These are phyloP conservation scores for Azemiops feae DNA, from an alignment of 2,113 vertebrate genomes.

Conservation along the genomic window DNA sequence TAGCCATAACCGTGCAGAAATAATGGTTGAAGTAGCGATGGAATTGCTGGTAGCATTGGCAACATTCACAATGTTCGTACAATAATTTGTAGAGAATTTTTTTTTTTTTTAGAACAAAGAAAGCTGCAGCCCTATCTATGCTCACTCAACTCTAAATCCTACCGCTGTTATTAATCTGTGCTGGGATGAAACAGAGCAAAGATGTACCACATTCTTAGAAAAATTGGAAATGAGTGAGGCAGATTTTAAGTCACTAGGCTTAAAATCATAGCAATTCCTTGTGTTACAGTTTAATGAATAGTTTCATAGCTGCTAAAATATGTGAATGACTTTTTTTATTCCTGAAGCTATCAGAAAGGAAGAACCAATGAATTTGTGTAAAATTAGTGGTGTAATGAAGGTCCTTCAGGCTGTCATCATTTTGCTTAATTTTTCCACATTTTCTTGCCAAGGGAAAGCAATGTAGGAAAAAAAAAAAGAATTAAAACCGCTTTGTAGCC, in stretches of 20 bases:
- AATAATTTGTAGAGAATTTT: neutral
- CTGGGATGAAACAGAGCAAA: neutral
- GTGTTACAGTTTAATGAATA: neutral
- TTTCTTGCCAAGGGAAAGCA: conserved; percentile 29
- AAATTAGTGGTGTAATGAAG: conserved; percentile 38
- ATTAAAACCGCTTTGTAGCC: conserved; percentile 9
- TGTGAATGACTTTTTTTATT: neutral
- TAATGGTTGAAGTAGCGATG: neutral
- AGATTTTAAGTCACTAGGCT: neutral
- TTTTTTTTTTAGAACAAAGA: neutral
- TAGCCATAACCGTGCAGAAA: neutral
- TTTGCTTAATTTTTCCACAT: conserved; percentile 24
- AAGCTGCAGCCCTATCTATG: neutral
- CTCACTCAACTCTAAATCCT: neutral
- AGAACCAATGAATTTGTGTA: conserved; percentile 13
- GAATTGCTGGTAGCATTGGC: neutral
- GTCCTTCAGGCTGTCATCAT: conserved; percentile 2
- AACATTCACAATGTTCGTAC: neutral
- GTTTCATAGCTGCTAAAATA: neutral
- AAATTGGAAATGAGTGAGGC: neutral
- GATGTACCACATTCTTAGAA: neutral
- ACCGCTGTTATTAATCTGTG: neutral
- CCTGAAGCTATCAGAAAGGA: neutral
- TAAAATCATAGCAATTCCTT: neutral
- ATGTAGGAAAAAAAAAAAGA: neutral